Conservation (phyloP, 2,113 vertebrate genomes). For the Seriola dumerili region DNA sequence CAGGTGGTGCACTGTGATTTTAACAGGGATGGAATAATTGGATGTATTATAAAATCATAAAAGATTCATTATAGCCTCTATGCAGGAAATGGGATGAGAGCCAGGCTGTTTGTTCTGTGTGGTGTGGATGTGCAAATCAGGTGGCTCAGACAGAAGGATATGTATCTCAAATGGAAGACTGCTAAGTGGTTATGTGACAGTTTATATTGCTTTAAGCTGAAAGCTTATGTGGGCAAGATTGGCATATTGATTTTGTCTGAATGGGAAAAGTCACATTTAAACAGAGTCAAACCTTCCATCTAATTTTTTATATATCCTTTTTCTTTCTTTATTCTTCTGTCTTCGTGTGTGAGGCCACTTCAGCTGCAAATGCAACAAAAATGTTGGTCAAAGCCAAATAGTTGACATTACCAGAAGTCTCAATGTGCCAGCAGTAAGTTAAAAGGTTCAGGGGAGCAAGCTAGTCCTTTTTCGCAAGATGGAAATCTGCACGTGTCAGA, state of each 20-base stretch:
- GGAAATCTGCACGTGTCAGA: constrained; percentile 33
- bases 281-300: not conserved
- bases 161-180: constrained; percentile 14
- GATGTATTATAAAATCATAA: constrained; percentile 82
- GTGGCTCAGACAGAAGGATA: constrained; percentile 30
- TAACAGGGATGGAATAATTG: constrained; percentile 78
- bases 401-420: not conserved
- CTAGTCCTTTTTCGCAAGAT: not conserved
- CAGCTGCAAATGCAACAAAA: not conserved
- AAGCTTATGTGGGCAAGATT: not conserved
- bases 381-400: not conserved
- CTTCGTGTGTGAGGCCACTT: not conserved
- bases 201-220: constrained; percentile 32
- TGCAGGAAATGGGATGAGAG: constrained; percentile 77
- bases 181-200: constrained; percentile 48
- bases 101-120: constrained; percentile 63
- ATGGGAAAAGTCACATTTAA: not conserved
- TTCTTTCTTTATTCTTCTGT: no score
- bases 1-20: constrained; percentile 80
- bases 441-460: not conserved
- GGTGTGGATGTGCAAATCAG: constrained; percentile 63
- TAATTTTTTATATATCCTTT: no score
- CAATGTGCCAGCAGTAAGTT: not conserved
- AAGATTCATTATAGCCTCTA: constrained; percentile 77
- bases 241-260: not conserved